phyloP scores from a whole-genome alignment of 2,888 invertebrate species.

The Brachypalpus laphriformis region DNA sequence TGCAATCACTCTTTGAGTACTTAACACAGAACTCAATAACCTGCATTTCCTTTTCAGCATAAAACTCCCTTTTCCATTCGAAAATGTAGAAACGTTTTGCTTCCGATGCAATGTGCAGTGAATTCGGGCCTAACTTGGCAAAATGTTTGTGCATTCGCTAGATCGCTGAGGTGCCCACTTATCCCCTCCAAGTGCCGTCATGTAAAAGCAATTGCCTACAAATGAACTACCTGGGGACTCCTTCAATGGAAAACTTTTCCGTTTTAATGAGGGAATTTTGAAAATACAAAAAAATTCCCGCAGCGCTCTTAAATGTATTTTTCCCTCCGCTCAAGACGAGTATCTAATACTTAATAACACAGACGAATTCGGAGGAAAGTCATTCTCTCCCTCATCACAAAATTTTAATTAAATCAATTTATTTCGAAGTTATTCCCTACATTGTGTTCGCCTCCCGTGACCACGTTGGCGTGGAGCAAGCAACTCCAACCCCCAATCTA shows the following conservation, averaged over 20 bases:
- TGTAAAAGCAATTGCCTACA: constrained; percentile 23
- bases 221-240: constrained; percentile 12
- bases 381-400: neutral
- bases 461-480: constrained; percentile 4
- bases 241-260: constrained; percentile 1
- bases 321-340: neutral
- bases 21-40: too few species aligned
- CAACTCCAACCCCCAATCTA: constrained; percentile 9
- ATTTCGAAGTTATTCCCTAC: constrained; percentile 30
- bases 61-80: too few species aligned
- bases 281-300: constrained; percentile 21
- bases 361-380: neutral
- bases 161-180: neutral
- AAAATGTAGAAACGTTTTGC: neutral
- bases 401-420: constrained; percentile 65
- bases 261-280: constrained; percentile 24
- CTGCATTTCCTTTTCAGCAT: too few species aligned
- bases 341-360: neutral
- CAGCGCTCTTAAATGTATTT: constrained; percentile 27
- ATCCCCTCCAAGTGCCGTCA: neutral
- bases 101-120: neutral
- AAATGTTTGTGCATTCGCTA: neutral
- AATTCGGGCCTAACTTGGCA: neutral
- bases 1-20: too few species aligned
- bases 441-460: neutral